Evolutionary conservation across 2,113 vertebrate genomes (phyloP).

Genomic region (Sturnira hondurensis): DNA sequence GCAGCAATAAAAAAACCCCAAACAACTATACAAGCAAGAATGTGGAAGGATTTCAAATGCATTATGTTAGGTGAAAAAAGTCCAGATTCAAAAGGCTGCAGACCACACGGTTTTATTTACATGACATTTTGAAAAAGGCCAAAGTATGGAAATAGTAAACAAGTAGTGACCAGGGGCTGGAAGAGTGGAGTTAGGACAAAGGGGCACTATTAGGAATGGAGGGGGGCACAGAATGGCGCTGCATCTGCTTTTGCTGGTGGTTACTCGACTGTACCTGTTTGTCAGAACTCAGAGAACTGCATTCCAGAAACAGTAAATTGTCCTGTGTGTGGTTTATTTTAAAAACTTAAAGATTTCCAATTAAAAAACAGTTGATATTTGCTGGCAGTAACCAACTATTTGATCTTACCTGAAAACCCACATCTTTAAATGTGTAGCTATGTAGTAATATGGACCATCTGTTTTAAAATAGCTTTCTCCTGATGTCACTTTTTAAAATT

Average conservation of each 20-base stretch:
- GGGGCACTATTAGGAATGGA: neutral
- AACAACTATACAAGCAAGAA: neutral
- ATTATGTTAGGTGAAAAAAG: neutral
- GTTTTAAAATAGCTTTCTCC: conserved; percentile 46
- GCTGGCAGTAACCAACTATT: neutral
- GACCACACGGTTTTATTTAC: neutral
- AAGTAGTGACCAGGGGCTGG: neutral
- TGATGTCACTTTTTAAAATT: conserved; percentile 25
- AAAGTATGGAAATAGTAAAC: neutral
- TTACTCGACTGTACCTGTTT: neutral
- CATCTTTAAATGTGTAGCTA: conserved; percentile 14
- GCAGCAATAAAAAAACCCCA: neutral
- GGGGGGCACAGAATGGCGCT: neutral
- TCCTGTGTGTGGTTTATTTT: neutral
- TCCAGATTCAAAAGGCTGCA: neutral
- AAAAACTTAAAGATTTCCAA: neutral
- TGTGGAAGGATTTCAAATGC: neutral
- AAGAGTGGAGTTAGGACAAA: neutral
- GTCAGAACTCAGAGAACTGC: neutral
- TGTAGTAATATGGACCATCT: conserved; percentile 17
- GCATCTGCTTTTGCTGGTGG: neutral
- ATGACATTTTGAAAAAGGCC: neutral
- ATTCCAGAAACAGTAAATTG: neutral
- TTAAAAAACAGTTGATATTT: conserved; percentile 26
- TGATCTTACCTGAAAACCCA: conserved; percentile 22